These are phyloP conservation scores for Melieria crassipennis DNA, from an alignment of 2,888 invertebrate genomes.

Conservation along the genomic window DNA sequence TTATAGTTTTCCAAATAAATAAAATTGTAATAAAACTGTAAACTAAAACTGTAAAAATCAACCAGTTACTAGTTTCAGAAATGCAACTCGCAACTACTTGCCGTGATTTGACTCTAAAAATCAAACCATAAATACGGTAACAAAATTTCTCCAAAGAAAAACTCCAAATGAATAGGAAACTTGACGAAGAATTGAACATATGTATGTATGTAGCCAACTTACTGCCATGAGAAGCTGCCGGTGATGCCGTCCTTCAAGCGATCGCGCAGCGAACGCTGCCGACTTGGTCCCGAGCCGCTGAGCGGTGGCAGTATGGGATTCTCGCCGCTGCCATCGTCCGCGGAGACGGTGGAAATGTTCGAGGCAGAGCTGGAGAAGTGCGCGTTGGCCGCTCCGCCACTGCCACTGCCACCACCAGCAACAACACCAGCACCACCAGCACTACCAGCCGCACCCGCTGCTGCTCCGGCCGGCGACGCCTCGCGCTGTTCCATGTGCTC, in stretches of 20 bases:
- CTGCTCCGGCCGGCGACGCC: conserved; percentile 23
- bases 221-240: conserved; percentile 84
- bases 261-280: conserved; percentile 81
- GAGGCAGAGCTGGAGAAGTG: conserved; percentile 59
- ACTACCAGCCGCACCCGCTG: conserved; percentile 3
- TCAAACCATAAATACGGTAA: too few species aligned
- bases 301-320: conserved; percentile 61
- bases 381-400: conserved; percentile 40
- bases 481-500: conserved; percentile 48
- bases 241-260: conserved; percentile 82
- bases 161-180: background rate
- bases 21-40: too few species aligned
- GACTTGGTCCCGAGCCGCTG: conserved; percentile 70
- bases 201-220: conserved; percentile 66
- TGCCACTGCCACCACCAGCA: conserved; percentile 9
- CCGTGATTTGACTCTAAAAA: too few species aligned
- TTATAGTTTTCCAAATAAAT: too few species aligned
- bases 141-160: too few species aligned
- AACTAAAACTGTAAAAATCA: too few species aligned
- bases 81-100: too few species aligned
- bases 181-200: background rate
- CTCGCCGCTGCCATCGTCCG: conserved; percentile 57
- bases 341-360: conserved; percentile 57
- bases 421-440: conserved; percentile 16
- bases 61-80: too few species aligned